phyloP scores from a whole-genome alignment of 2,113 vertebrate species.

The Nestor notabilis region DNA sequence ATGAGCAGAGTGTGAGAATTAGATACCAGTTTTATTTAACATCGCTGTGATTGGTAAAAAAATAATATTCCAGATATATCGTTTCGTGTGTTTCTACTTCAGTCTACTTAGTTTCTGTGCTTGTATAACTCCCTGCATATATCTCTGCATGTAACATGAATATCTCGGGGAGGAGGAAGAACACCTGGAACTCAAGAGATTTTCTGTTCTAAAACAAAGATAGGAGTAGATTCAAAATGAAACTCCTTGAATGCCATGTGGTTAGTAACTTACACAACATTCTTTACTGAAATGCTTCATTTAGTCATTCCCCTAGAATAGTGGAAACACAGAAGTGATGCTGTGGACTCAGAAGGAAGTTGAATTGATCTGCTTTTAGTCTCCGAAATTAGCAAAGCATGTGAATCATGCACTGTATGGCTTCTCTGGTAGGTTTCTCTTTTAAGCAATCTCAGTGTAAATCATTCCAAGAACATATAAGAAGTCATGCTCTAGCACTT shows the following conservation, averaged over 20 bases:
- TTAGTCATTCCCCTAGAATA: neutral
- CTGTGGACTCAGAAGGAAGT: neutral
- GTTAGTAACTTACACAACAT: neutral
- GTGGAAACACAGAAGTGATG: neutral
- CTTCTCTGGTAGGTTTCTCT: neutral
- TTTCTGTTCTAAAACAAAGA: neutral
- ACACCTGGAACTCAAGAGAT: neutral
- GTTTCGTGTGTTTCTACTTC: neutral
- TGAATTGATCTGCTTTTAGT: neutral
- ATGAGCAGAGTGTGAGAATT: constrained; percentile 86
- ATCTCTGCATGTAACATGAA: neutral
- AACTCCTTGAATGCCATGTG: accelerated
- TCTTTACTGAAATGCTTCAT: neutral
- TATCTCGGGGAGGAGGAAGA: neutral
- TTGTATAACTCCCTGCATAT: neutral
- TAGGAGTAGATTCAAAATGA: neutral
- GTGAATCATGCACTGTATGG: neutral
- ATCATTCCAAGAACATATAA: neutral
- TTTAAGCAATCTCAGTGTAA: neutral
- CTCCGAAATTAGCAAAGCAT: neutral
- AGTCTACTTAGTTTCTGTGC: neutral
- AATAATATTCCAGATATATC: neutral
- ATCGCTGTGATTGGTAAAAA: neutral
- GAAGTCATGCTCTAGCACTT: neutral
- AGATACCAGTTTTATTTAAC: neutral